Percentiles rank a stretch among this genome's conserved stretches.
Evolutionary conservation across 2,113 vertebrate species (phyloP).

Genomic region (Paramormyrops kingsleyae): DNA sequence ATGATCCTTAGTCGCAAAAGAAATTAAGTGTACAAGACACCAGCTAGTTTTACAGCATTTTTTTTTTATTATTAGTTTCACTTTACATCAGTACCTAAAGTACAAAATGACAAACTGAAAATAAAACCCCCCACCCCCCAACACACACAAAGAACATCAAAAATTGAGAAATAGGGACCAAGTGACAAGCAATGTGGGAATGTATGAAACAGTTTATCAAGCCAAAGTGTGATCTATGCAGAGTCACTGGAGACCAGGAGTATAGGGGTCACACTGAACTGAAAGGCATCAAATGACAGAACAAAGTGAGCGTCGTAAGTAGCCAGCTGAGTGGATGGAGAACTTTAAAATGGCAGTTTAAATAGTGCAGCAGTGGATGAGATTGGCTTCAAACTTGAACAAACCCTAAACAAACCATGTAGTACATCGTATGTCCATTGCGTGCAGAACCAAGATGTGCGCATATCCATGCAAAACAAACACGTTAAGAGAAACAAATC

Average conservation of each 20-base stretch:
- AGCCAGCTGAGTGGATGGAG: not conserved
- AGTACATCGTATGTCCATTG: not conserved
- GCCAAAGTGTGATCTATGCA: not conserved
- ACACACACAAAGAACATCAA: conserved; percentile 37
- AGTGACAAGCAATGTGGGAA: not conserved
- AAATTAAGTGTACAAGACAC: not conserved
- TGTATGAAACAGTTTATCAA: not conserved
- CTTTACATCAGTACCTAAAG: conserved; percentile 36
- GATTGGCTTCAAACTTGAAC: not conserved
- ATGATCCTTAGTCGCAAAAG: not conserved
- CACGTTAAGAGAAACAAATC: not conserved
- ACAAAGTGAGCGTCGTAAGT: not conserved
- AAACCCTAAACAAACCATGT: not conserved
- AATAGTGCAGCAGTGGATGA: not conserved
- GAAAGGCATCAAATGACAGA: not conserved
- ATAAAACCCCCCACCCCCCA: conserved; percentile 32
- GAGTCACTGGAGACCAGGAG: not conserved
- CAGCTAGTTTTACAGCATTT: conserved; percentile 31
- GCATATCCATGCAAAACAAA: not conserved
- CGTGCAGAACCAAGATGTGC: not conserved
- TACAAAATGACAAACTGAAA: conserved; percentile 41
- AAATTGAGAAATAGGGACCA: conserved; percentile 7
- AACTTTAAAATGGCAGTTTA: not conserved
- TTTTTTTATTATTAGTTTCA: conserved; percentile 62
- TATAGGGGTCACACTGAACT: not conserved